Base-by-base conservation (phyloP, 2,113 vertebrate genomes). In the Pelusios castaneus region DNA sequence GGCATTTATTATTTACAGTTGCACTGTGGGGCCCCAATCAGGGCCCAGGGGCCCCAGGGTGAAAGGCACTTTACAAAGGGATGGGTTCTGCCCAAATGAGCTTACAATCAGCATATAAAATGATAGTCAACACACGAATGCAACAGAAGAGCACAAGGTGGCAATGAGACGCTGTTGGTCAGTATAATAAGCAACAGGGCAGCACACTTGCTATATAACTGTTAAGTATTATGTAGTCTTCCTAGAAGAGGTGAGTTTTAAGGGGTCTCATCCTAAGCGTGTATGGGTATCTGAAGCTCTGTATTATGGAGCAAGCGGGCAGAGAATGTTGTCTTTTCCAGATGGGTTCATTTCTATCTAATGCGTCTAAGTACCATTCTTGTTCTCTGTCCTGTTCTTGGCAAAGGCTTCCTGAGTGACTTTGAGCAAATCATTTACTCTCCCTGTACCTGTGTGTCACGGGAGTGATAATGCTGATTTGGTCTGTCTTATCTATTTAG, bases 341-440 rank as follows among this genome's bases (percentile, higher is more conserved):
- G 11, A 24, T 43, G 70, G 41, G 38, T 75, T 91, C 5, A 41
- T 55, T 80, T 67, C 51, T 47, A 0, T 31, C 6, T 34, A 45
- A 51, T 5, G 1, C n/a, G 2, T 14, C 1, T 45, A 10, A 8
- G 4, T 31, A n/a, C 47, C 10, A 47, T 47, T 47, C 47, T 47
- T 47, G 47, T 6, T 10, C 6, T 47, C 47, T 47, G 47, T 47
- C 70, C 0, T 2, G 11, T 56, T 93, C 34, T 54, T 82, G 43
- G 49, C 7, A 3, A 0, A 0, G 34, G 41, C 79, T 80, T 83
- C 34, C 82, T 60, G 41, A 17, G 41, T 27, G 47, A 85, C 58
- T 38, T 76, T 83, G 8, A 82, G 6, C 1, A 85, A 91, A 83
- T 87, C 1, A 19, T 75, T n/a, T 81, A 1, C 43, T 24, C 81